Conservation (phyloP, 37 sponge, comb jelly and placozoan genomes). For the Aplysina aerophoba region DNA sequence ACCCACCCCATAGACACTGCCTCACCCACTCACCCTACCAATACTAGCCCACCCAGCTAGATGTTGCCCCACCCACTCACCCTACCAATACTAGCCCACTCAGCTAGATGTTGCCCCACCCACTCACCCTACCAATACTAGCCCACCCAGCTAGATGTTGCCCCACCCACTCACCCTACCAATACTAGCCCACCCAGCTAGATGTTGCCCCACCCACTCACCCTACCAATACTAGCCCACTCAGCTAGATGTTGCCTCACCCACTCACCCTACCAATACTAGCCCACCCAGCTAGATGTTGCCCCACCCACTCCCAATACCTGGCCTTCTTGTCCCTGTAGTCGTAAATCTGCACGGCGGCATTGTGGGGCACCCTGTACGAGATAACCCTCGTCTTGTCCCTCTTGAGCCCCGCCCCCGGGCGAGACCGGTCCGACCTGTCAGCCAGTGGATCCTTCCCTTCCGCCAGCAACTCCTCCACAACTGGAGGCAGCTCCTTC, state of each 20-base stretch:
- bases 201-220: too few relatives aligned
- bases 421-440: slow-evolving; percentile 69
- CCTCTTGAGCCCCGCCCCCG: slow-evolving; percentile 62
- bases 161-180: too few relatives aligned
- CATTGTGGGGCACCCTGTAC: slow-evolving; percentile 98
- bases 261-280: too few relatives aligned
- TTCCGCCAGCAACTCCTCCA: slow-evolving; percentile 91
- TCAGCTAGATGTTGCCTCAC: too few relatives aligned
- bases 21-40: too few relatives aligned
- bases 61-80: too few relatives aligned
- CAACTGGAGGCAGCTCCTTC: slow-evolving; percentile 95
- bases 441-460: slow-evolving; percentile 96
- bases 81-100: neutral
- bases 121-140: neutral
- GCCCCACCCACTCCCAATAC: neutral
- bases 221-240: too few relatives aligned
- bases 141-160: neutral
- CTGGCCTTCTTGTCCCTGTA: slow-evolving; percentile 98
- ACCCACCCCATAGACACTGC: too few relatives aligned
- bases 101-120: too few relatives aligned
- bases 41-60: too few relatives aligned
- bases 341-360: slow-evolving; percentile 99
- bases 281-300: neutral
- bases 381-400: slow-evolving; percentile 97
- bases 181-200: too few relatives aligned